Evolutionary conservation across 1,140 invertebrate genomes (phyloP).

Genomic region (Saccostrea echinata): DNA sequence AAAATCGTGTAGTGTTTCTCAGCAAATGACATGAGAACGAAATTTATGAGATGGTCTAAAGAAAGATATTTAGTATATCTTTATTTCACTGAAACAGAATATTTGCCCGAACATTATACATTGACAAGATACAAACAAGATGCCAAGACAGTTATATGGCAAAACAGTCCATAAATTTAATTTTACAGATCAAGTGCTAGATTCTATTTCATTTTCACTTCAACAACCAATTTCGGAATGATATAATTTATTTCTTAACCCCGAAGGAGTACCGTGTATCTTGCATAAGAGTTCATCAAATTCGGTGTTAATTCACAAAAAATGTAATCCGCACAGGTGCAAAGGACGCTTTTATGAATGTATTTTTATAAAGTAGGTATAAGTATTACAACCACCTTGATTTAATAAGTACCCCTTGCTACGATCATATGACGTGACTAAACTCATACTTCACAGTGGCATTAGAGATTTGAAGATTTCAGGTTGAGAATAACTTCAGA

Average conservation of each 20-base stretch:
- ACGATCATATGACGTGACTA: not conserved
- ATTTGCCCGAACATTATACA: not conserved
- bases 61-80: slow-evolving; percentile 26
- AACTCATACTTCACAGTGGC: not conserved
- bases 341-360: not conserved
- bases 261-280: not conserved
- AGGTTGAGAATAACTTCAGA: too few species aligned
- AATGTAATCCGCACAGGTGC: not conserved
- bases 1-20: not conserved
- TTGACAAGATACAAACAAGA: slow-evolving; percentile 24
- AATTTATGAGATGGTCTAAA: not conserved
- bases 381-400: slow-evolving; percentile 1
- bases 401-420: not conserved
- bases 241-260: slow-evolving; percentile 10
- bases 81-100: slow-evolving; percentile 1
- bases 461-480: too few species aligned
- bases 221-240: slow-evolving; percentile 26
- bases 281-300: not conserved
- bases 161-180: slow-evolving; percentile 28
- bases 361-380: not conserved
- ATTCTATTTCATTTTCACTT: slow-evolving; percentile 32
- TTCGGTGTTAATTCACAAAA: not conserved
- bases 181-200: slow-evolving; percentile 20
- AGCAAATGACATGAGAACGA: not conserved
- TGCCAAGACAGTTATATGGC: not conserved